Evolutionary conservation across 2,797 vertebrate genomes (phyloP), one percentile per base, ranked within the genome.

Genomic region (Graptemys geographica): DNA sequence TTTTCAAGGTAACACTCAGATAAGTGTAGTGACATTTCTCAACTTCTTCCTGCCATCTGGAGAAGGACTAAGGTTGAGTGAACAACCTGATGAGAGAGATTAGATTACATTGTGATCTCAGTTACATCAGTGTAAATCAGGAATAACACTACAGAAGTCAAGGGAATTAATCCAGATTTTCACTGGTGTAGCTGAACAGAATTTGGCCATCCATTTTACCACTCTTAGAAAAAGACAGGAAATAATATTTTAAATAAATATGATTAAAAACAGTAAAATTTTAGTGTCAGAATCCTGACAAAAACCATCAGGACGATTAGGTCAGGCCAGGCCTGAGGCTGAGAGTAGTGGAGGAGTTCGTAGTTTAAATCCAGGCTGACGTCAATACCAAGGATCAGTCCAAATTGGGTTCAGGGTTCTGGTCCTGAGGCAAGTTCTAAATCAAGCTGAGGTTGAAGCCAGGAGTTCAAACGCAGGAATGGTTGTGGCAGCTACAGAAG

Each of bases 191-290:
- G 52, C 31, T 90, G 49, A 89, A 89, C 2, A 90, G 47, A 59
- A 47, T 33, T 78, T 62, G 33, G 59, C 19, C 85, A 53, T 53
- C 31, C 92, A 82, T 37, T 85, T 94, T 28, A 69, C 62, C 49
- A 93, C 84, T 76, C 79, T 88, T 89, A 28, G 93, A 83, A 18
- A 15, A 41, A 51, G 52, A n/a, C 84, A 44, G 52, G 28, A 65
- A 83, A 93, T 89, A 80, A 51, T 41, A 15, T 16, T 94, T 90
- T 90, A 31, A 44, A 87, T 44, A 82, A 53, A 1, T 72, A 0
- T 81, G 79, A 85, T 52, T 90, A 44, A 27, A 84, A 79, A 59
- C 89, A 95, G 82, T 59, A 53, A 90, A 94, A 44, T 69, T 10
- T 37, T 65, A n/a, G 33, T 5, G 18, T 37, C 65, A 23, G 33